A percentile compares a stretch with the other conserved stretches of the same genome.
These are phyloP conservation scores for Rhinoderma darwinii DNA, from an alignment of 2,113 vertebrate genomes.

Conservation along the genomic window DNA sequence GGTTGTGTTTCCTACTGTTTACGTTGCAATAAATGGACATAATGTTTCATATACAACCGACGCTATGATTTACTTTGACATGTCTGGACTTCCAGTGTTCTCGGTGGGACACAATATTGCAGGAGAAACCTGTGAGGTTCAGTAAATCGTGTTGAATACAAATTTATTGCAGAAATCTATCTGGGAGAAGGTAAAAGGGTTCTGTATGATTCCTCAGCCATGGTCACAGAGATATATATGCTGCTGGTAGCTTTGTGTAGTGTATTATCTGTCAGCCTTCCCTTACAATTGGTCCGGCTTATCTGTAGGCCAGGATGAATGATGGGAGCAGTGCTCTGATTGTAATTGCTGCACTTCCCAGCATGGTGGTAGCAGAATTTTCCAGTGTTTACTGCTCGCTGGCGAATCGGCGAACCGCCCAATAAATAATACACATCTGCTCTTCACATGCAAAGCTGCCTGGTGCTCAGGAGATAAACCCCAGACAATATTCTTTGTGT, in stretches of 20 bases:
- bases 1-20: too few relatives aligned
- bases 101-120: neutral
- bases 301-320: slow-evolving; percentile 37
- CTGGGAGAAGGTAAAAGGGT: neutral
- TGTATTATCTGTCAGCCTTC: slow-evolving; percentile 6
- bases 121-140: neutral
- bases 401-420: slow-evolving; percentile 20
- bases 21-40: too few relatives aligned
- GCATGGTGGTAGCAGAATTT: slow-evolving; percentile 31
- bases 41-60: too few relatives aligned
- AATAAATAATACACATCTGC: slow-evolving; percentile 55
- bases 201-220: neutral
- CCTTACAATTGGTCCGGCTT: slow-evolving; percentile 18
- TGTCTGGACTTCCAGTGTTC: neutral
- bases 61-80: neutral
- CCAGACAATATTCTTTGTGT: slow-evolving; percentile 49
- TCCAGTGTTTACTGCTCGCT: slow-evolving; percentile 37
- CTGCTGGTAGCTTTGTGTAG: neutral
- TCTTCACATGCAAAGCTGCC: slow-evolving; percentile 44
- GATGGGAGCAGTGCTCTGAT: slow-evolving; percentile 12
- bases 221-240: neutral
- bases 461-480: slow-evolving; percentile 51
- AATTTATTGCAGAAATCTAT: neutral
- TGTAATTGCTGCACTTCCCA: slow-evolving; percentile 41
- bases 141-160: neutral